Conservation (phyloP, 2,888 invertebrate genomes). For the Drosophila kuntzei region DNA sequence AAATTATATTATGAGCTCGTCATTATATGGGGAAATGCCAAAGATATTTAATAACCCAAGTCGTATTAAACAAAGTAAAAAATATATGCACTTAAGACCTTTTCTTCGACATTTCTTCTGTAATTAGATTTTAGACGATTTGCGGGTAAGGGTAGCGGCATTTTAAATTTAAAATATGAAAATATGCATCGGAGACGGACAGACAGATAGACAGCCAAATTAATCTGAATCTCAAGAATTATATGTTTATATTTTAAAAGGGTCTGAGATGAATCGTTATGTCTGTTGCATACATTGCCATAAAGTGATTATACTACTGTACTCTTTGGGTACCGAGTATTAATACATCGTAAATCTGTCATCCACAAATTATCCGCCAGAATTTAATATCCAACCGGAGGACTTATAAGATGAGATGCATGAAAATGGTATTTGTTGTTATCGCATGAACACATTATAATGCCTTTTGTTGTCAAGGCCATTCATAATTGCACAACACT, state of each 20-base stretch:
- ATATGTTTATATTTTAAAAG: background rate
- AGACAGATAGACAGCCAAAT: background rate
- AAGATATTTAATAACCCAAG: too few species aligned
- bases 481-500: slow-evolving; percentile 24
- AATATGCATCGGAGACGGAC: too few species aligned
- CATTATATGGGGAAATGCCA: too few species aligned
- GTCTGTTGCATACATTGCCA: background rate
- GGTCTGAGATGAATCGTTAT: background rate
- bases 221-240: background rate
- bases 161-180: too few species aligned
- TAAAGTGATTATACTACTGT: background rate
- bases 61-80: too few species aligned
- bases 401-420: background rate
- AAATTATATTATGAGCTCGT: too few species aligned
- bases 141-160: too few species aligned
- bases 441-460: background rate
- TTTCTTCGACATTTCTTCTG: too few species aligned
- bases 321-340: background rate
- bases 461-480: slow-evolving; percentile 17
- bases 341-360: background rate
- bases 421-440: background rate
- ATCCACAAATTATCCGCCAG: background rate
- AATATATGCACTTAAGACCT: too few species aligned
- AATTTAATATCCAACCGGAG: background rate
- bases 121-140: too few species aligned